Evolutionary conservation across 2,888 invertebrate species (phyloP).

Genomic region (Calephelis perditalis): DNA sequence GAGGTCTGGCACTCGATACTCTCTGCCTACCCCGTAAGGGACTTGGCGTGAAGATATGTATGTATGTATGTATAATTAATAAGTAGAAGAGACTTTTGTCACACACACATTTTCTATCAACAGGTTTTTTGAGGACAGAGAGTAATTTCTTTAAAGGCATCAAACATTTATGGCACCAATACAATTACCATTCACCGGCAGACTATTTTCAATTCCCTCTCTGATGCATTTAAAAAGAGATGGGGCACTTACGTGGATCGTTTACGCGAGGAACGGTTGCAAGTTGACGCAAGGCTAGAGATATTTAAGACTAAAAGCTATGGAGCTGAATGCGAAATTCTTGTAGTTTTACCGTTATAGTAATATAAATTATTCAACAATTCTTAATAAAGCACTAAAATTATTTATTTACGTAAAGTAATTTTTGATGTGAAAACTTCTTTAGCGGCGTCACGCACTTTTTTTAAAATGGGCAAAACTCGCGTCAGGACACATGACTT

Average conservation of each 20-base stretch:
- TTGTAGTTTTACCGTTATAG: constrained; percentile 23
- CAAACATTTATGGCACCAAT: constrained; percentile 3
- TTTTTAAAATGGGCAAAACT: too few species aligned
- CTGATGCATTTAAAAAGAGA: constrained; percentile 38
- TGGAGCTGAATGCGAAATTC: constrained; percentile 32
- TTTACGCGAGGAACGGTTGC: constrained; percentile 23
- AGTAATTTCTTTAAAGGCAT: constrained; percentile 6
- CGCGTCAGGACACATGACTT: too few species aligned
- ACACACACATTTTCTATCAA: not conserved
- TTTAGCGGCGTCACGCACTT: too few species aligned
- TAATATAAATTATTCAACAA: too few species aligned
- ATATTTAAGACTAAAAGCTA: constrained; percentile 36
- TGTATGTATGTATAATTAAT: too few species aligned
- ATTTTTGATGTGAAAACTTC: too few species aligned
- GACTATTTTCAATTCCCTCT: constrained; percentile 24
- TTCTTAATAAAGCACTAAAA: too few species aligned
- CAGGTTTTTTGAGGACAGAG: not conserved
- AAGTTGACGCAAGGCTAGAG: constrained; percentile 35
- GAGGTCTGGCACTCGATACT: too few species aligned
- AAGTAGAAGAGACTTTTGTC: too few species aligned
- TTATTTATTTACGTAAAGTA: too few species aligned
- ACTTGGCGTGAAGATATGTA: too few species aligned
- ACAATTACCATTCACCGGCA: constrained; percentile 4
- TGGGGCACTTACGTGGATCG: constrained; percentile 30
- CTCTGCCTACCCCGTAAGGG: too few species aligned